Percentiles rank a stretch among this genome's conserved stretches.
Conservation (phyloP, 2,113 vertebrate species). For the Isurus oxyrinchus region DNA sequence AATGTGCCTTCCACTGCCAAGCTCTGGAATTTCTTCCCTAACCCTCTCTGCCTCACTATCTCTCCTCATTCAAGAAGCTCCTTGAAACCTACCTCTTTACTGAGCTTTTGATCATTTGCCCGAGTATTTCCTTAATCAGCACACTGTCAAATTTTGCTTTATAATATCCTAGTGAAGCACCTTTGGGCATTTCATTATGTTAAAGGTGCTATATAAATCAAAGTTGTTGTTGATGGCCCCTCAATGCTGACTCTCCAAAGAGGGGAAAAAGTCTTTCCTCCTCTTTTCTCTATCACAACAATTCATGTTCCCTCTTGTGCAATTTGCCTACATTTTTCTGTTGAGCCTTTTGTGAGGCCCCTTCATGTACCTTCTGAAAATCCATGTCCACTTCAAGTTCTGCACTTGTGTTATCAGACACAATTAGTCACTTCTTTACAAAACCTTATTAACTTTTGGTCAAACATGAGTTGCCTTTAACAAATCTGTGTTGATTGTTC, state of each 20-base stretch:
- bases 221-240: background rate
- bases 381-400: background rate
- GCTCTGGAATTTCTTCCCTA: background rate
- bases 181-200: background rate
- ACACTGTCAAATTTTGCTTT: background rate
- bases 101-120: background rate
- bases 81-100: background rate
- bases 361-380: background rate
- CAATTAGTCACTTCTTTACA: background rate
- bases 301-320: too few relatives aligned
- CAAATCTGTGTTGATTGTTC: background rate
- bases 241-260: background rate
- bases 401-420: background rate
- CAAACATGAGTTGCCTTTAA: background rate
- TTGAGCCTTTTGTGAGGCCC: background rate
- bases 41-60: background rate
- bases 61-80: background rate
- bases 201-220: background rate
- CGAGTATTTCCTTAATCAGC: background rate
- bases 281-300: too few relatives aligned
- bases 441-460: background rate
- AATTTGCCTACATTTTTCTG: too few relatives aligned
- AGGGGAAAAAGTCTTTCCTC: background rate
- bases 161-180: background rate
- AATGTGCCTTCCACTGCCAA: background rate